Evolutionary conservation across 2,888 invertebrate genomes (phyloP).

Genomic region (Noctua fimbriata): DNA sequence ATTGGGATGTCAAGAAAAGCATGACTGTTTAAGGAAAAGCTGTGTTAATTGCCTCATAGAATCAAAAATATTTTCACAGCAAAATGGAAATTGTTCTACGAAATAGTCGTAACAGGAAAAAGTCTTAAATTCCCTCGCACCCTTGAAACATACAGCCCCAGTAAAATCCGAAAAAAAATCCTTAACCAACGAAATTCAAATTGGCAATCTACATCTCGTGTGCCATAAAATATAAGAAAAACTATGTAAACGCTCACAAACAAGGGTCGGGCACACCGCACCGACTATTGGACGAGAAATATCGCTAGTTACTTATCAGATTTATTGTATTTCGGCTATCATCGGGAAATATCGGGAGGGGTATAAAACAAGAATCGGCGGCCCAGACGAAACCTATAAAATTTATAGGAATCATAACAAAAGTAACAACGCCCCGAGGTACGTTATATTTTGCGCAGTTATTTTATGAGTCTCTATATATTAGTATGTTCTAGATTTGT

Average conservation of each 20-base stretch:
- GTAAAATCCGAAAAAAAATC: slow-evolving; percentile 13
- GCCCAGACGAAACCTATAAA: slow-evolving; percentile 77
- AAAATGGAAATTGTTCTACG: not conserved
- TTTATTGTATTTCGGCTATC: slow-evolving; percentile 73
- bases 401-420: slow-evolving; percentile 80
- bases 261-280: slow-evolving; percentile 52
- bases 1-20: not conserved
- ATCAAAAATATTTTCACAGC: not conserved
- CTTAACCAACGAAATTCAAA: slow-evolving; percentile 56
- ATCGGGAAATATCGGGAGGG: slow-evolving; percentile 65
- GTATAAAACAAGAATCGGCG: slow-evolving; percentile 72
- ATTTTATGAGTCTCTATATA: slow-evolving; percentile 73
- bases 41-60: not conserved
- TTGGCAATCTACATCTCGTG: slow-evolving; percentile 58
- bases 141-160: slow-evolving; percentile 8
- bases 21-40: not conserved
- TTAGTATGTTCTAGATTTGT: slow-evolving; percentile 68
- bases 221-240: slow-evolving; percentile 58
- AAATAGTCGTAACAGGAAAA: slow-evolving; percentile 29
- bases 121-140: not conserved
- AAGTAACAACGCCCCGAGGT: slow-evolving; percentile 72
- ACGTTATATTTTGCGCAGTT: slow-evolving; percentile 65
- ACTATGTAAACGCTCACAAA: slow-evolving; percentile 58
- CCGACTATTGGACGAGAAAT: slow-evolving; percentile 60
- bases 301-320: slow-evolving; percentile 74